phyloP scores from a whole-genome alignment of 2,113 vertebrate genomes.

The Oreocharis arfaki region DNA sequence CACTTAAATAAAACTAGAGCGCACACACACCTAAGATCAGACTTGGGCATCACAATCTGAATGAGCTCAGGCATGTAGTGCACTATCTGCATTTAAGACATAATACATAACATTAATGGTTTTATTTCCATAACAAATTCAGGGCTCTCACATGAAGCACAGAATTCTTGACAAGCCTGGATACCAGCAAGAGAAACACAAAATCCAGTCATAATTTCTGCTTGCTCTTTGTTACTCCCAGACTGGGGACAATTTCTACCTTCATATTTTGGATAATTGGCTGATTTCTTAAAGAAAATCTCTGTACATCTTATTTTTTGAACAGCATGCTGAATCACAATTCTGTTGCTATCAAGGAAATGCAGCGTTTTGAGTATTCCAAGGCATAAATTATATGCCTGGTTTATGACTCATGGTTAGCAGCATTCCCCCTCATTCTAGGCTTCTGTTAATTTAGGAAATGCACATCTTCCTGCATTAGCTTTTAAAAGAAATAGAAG shows the following conservation, averaged over 20 bases:
- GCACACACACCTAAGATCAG: background rate
- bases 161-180: background rate
- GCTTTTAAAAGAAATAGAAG: too few species aligned
- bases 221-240: conserved; percentile 49
- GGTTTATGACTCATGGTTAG: conserved; percentile 57
- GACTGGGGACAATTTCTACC: conserved; percentile 25
- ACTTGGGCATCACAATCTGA: background rate
- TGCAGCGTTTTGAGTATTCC: conserved; percentile 46
- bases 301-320: conserved; percentile 24
- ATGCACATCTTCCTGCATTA: conserved; percentile 34
- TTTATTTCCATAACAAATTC: background rate
- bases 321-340: conserved; percentile 25
- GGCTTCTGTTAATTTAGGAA: conserved; percentile 52
- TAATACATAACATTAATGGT: background rate
- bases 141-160: background rate
- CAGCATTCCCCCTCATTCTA: conserved; percentile 28
- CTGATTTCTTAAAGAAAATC: conserved; percentile 49
- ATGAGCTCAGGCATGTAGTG: background rate
- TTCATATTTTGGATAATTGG: conserved; percentile 34
- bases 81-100: background rate
- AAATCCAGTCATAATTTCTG: conserved; percentile 37
- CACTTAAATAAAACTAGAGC: background rate
- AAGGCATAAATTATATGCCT: conserved; percentile 55
- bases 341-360: conserved; percentile 56
- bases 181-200: conserved; percentile 20